Evolutionary conservation across 2,797 vertebrate species (phyloP).

Genomic region (Acridotheres tristis): DNA sequence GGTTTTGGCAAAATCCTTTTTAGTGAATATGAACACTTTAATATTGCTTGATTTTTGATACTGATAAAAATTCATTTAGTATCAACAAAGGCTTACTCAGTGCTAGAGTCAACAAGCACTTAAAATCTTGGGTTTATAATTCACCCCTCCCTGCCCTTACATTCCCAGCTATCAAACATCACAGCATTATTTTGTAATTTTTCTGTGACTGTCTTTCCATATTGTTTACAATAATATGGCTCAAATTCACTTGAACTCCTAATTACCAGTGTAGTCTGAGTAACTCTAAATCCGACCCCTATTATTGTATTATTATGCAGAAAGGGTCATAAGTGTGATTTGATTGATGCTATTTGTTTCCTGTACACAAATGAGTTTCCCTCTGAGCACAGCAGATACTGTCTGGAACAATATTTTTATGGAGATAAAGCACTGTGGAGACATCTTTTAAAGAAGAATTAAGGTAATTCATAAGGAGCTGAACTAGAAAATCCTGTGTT

Average conservation of each 20-base stretch:
- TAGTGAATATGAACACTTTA: neutral
- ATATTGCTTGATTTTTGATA: neutral
- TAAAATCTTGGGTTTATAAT: neutral
- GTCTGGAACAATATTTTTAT: constrained; percentile 1
- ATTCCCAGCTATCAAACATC: neutral
- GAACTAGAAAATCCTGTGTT: neutral
- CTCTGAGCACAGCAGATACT: constrained; percentile 34
- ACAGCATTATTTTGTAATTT: neutral
- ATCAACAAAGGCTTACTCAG: neutral
- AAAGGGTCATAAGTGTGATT: constrained; percentile 15
- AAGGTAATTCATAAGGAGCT: neutral
- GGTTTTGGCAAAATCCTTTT: neutral
- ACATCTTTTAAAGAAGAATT: constrained; percentile 11
- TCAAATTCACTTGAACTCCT: constrained; percentile 16
- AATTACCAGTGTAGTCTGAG: neutral
- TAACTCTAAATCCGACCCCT: neutral
- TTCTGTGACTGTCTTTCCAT: neutral
- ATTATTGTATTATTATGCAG: neutral
- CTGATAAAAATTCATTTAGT: neutral
- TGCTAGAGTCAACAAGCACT: neutral
- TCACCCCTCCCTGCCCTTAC: neutral
- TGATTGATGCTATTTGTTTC: constrained; percentile 40
- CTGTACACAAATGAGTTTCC: neutral
- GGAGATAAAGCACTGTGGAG: neutral
- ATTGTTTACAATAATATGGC: neutral